Percentiles rank a stretch among this genome's conserved stretches.
Conservation (phyloP, 2,888 invertebrate species). For the Iselma pallidipennis region DNA sequence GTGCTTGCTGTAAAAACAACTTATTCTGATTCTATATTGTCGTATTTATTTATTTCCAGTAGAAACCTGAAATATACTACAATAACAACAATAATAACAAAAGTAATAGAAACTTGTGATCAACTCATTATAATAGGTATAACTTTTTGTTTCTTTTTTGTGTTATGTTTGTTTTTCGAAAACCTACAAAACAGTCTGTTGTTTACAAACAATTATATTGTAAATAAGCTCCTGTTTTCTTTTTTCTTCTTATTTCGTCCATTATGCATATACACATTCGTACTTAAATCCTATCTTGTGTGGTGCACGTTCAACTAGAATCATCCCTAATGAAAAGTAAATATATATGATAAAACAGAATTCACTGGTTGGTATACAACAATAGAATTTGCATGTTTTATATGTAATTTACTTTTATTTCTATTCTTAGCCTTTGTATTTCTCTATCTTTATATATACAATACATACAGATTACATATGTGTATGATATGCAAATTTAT, state of each 20-base stretch:
- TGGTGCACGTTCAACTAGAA: neutral
- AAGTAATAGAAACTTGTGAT: no score
- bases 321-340: slow-evolving; percentile 18
- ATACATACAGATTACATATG: neutral
- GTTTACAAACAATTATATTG: neutral
- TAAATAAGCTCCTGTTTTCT: neutral
- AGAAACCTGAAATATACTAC: no score
- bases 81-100: no score
- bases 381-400: slow-evolving; percentile 22
- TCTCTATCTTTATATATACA: neutral
- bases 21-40: no score
- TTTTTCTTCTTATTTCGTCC: neutral
- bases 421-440: neutral
- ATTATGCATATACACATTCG: neutral
- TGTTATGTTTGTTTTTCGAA: no score
- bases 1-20: no score
- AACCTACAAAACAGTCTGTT: no score
- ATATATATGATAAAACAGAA: slow-evolving; percentile 13
- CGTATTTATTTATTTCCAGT: no score
- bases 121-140: no score
- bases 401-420: slow-evolving; percentile 13
- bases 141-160: no score
- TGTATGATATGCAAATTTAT: slow-evolving; percentile 3
- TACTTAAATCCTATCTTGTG: neutral
- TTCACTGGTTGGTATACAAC: slow-evolving; percentile 10